Conservation (phyloP, 2,113 vertebrate genomes). For the Anseranas semipalmata region DNA sequence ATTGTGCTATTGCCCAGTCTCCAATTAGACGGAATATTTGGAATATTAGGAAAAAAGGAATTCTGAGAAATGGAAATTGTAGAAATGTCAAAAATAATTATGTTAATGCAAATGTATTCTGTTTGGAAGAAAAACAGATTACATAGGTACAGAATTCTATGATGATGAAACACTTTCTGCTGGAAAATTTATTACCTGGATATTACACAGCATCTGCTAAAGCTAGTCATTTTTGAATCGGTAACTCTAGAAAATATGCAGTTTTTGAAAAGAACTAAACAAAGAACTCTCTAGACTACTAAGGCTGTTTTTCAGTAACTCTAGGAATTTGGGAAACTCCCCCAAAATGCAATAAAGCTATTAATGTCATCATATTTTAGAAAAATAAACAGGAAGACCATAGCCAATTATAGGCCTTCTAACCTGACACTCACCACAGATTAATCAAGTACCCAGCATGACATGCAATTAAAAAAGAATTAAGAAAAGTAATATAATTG, state of each 20-base stretch:
- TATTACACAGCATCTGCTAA: background rate
- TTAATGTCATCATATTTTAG: background rate
- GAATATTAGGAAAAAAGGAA: background rate
- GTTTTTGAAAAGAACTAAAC: background rate
- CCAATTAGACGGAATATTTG: background rate
- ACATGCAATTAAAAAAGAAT: background rate
- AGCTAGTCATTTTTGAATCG: background rate
- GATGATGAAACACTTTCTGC: background rate
- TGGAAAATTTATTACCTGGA: background rate
- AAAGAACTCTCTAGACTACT: background rate
- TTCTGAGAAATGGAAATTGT: background rate
- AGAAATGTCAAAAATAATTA: background rate
- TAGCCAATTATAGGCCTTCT: background rate
- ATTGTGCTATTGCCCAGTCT: accelerated
- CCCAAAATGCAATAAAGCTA: background rate
- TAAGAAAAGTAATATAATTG: background rate
- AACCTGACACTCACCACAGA: background rate
- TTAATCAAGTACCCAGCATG: background rate
- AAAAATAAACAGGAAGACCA: background rate
- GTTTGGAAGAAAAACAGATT: background rate
- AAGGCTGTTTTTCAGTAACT: background rate
- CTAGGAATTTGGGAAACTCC: background rate
- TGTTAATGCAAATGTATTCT: background rate
- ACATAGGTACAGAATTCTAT: background rate
- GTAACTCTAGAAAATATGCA: background rate